Conservation (phyloP, 2,888 invertebrate species). For the Drosophila limbata region DNA sequence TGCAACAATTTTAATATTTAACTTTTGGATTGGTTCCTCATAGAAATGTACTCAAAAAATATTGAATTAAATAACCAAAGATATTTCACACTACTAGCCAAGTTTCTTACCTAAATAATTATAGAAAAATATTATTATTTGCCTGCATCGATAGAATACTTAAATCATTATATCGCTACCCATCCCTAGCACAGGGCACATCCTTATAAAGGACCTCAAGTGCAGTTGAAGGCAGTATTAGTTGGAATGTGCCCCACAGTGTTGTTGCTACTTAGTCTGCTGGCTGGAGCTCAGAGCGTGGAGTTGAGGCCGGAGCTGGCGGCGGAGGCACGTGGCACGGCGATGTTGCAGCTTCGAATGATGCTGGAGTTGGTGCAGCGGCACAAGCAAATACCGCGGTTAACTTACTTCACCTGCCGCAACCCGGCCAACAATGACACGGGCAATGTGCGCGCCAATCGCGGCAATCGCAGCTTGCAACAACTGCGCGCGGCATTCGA, state of each 20-base stretch:
- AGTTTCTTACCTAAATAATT: too few relatives aligned
- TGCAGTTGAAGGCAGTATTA: not conserved
- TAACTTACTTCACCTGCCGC: slow-evolving; percentile 83
- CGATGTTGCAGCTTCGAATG: slow-evolving; percentile 72
- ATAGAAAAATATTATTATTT: too few relatives aligned
- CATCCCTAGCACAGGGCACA: not conserved
- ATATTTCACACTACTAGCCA: too few relatives aligned
- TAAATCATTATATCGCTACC: not conserved
- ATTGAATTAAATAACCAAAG: too few relatives aligned
- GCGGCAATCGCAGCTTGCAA: slow-evolving; percentile 22
- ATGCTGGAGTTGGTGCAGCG: slow-evolving; percentile 77
- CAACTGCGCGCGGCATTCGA: slow-evolving; percentile 55
- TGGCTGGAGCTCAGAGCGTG: not conserved
- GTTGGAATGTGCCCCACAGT: slow-evolving; percentile 6
- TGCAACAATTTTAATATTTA: too few relatives aligned
- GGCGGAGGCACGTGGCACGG: slow-evolving; percentile 40
- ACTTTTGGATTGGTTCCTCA: too few relatives aligned
- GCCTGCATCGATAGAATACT: too few relatives aligned
- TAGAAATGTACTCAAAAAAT: too few relatives aligned
- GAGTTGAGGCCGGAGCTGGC: not conserved
- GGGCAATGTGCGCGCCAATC: slow-evolving; percentile 46
- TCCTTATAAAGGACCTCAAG: slow-evolving; percentile 12
- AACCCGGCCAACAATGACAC: slow-evolving; percentile 56
- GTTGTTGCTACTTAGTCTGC: slow-evolving; percentile 26
- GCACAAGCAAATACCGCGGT: slow-evolving; percentile 82